Evolutionary conservation across 2,888 invertebrate species (phyloP).

Genomic region (Leptopilina drosophilae): DNA sequence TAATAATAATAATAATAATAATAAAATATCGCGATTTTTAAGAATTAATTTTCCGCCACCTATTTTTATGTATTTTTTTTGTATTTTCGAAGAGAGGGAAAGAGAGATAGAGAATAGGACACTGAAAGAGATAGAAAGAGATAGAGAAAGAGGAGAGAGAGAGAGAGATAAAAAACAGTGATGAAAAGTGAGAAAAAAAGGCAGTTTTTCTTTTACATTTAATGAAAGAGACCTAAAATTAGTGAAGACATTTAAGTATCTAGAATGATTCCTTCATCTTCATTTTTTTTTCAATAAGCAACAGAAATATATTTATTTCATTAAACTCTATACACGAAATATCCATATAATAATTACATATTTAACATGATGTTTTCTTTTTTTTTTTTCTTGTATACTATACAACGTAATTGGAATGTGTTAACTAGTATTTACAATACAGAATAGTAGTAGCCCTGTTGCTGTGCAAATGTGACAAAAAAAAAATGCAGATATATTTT

Average conservation of each 20-base stretch:
- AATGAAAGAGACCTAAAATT: constrained; percentile 66
- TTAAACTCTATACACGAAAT: constrained; percentile 76
- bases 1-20: too few species aligned
- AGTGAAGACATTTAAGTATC: constrained; percentile 74
- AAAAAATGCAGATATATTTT: constrained; percentile 72
- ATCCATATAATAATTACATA: constrained; percentile 75
- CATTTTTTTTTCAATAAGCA: constrained; percentile 67
- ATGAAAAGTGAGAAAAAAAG: constrained; percentile 34
- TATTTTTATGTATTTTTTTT: constrained; percentile 58
- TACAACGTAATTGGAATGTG: constrained; percentile 77
- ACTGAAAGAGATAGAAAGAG: constrained; percentile 47
- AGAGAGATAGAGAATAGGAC: constrained; percentile 58
- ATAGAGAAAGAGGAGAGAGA: constrained; percentile 52
- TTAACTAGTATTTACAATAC: constrained; percentile 76
- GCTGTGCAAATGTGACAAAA: constrained; percentile 73
- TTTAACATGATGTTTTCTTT: constrained; percentile 72
- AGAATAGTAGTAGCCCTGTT: constrained; percentile 73
- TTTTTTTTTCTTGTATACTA: constrained; percentile 67
- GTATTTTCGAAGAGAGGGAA: constrained; percentile 50
- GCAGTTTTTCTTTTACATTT: constrained; percentile 52
- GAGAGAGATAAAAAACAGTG: constrained; percentile 52
- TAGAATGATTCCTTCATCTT: constrained; percentile 69
- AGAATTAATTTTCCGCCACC: constrained; percentile 71
- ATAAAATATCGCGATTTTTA: constrained; percentile 66
- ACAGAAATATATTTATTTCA: constrained; percentile 76